A percentile compares a stretch with the other conserved stretches of the same genome.
Conservation (phyloP, 2,888 invertebrate species). For the Andrena chrysosceles region DNA sequence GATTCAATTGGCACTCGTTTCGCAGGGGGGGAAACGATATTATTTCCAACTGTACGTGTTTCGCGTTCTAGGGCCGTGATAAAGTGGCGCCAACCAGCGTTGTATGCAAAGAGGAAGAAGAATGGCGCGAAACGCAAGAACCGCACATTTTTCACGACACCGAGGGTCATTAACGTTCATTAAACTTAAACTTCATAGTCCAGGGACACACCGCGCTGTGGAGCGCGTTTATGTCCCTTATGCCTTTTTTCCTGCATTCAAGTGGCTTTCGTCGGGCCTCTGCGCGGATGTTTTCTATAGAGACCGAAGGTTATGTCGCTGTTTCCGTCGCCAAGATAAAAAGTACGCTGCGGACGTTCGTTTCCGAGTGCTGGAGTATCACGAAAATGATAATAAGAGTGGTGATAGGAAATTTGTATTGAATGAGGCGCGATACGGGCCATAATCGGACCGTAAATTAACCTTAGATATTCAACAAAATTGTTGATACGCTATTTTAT, state of each 20-base stretch:
- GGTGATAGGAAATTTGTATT: not conserved
- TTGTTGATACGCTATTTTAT: too few species aligned
- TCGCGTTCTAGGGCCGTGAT: slow-evolving; percentile 29
- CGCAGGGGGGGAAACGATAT: slow-evolving; percentile 24
- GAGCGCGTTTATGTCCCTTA: slow-evolving; percentile 2
- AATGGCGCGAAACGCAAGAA: slow-evolving; percentile 11
- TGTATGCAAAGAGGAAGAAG: not conserved
- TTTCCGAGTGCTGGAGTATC: slow-evolving; percentile 8
- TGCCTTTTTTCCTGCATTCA: slow-evolving; percentile 4
- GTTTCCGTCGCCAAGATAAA: slow-evolving; percentile 3
- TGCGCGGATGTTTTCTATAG: not conserved
- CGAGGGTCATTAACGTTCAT: slow-evolving; percentile 69
- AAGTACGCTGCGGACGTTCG: not conserved
- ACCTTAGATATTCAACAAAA: too few species aligned
- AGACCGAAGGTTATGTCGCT: not conserved
- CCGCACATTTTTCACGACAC: slow-evolving; percentile 63
- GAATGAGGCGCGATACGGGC: not conserved
- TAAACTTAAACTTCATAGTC: slow-evolving; percentile 65
- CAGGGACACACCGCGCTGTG: not conserved
- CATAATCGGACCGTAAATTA: not conserved
- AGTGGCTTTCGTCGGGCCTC: slow-evolving; percentile 1
- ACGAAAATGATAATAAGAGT: not conserved
- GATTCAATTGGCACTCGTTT: slow-evolving; percentile 54
- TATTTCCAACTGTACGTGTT: slow-evolving; percentile 38
- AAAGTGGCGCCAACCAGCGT: slow-evolving; percentile 17